Percentiles rank a stretch among this genome's conserved stretches.
These are phyloP conservation scores for Gymnorhina tibicen DNA, from an alignment of 2,113 vertebrate genomes.

Conservation along the genomic window DNA sequence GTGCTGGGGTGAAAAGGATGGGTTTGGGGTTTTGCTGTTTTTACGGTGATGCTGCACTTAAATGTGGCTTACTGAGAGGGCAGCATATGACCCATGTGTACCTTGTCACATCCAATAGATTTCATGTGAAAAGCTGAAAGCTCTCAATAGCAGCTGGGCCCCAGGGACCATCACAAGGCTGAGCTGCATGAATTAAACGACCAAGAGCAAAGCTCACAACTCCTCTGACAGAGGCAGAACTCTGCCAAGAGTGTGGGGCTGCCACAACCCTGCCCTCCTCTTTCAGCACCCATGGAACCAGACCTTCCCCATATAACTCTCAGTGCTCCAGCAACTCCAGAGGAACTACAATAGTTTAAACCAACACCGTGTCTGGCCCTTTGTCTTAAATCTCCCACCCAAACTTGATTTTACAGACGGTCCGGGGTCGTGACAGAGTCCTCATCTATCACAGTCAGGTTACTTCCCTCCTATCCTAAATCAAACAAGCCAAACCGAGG, in stretches of 20 bases:
- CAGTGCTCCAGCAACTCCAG: not conserved
- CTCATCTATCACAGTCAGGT: constrained; percentile 19
- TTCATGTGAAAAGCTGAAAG: not conserved
- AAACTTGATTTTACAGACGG: not conserved
- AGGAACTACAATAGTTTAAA: constrained; percentile 33
- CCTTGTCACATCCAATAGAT: constrained; percentile 34
- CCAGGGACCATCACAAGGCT: not conserved
- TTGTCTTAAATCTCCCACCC: constrained; percentile 32
- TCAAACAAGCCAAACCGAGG: not conserved
- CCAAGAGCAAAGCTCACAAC: not conserved
- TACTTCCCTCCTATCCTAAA: constrained; percentile 21
- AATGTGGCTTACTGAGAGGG: not conserved
- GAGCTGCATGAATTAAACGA: not conserved
- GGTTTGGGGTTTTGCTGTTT: not conserved
- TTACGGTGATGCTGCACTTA: not conserved
- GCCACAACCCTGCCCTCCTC: not conserved
- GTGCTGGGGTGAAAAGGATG: not conserved
- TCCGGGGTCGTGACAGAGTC: not conserved
- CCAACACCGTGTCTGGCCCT: not conserved
- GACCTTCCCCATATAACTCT: not conserved
- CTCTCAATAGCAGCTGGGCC: not conserved
- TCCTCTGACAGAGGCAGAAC: not conserved
- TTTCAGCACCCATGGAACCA: not conserved
- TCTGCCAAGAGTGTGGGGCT: not conserved
- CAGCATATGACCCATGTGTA: not conserved